Evolutionary conservation across 2,888 invertebrate species (phyloP), one percentile per base, ranked within the genome.

Genomic region (Leucophenga montana): DNA sequence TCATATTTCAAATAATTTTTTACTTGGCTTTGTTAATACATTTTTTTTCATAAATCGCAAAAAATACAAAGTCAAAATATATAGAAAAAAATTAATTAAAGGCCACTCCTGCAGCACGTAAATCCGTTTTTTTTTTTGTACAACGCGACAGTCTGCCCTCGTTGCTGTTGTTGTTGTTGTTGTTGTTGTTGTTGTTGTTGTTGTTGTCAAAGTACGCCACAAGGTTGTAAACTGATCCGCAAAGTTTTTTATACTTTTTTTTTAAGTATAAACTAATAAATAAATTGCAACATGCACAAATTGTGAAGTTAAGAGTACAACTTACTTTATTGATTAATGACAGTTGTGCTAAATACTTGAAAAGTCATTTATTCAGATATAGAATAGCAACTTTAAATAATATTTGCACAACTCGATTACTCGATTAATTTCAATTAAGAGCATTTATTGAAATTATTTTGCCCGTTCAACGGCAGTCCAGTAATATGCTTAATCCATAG

Each of bases 51-150:
- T 27, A 27, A 48, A 59, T 33, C 16, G 59, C 50, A 53, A 11
- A 61, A 61, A 16, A 53, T 16, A 50, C 50, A 16, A 44, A 33
- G 69, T 69, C 76, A 76, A 66, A 71, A 67, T 13, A 71, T 71
- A 53, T 11, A 46, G 44, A 61, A 61, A 72, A 59, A 72, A 79
- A 73, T 80, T 77, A 79, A 82, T 79, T 80, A 80, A 77, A 72
- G 70, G 69, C 67, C 72, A 70, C 74, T 73, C 71, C 72, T 77
- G 67, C 70, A 78, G 66, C 79, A 79, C 75, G 77, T 73, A 72
- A n/a, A 75, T 57, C 57, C 31, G 57, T 57, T 5, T 39, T 39
- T 39, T 59, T 56, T 8, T 46, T 13, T 31, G 61, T 54, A 66
- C 31, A 31, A 14, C 22, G 33, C 31, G 73, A 70, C 79, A 79